Conservation (phyloP, 2,113 vertebrate genomes). For the Aspidoscelis tigris region DNA sequence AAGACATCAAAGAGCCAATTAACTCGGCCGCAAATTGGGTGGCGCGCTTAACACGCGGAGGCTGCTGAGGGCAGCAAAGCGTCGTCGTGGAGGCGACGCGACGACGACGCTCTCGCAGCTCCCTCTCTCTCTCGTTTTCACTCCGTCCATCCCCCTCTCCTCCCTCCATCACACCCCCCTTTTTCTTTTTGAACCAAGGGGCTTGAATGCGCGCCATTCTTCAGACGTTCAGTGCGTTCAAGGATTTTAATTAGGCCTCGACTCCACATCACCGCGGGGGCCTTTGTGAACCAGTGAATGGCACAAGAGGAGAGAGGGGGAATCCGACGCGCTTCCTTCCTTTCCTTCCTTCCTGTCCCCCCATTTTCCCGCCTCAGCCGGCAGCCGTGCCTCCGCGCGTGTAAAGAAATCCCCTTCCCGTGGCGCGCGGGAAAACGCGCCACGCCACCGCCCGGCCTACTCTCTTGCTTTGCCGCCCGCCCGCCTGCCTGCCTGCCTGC, state of each 20-base stretch:
- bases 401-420: neutral
- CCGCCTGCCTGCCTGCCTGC: conserved; percentile 56
- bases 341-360: conserved; percentile 76
- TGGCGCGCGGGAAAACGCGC: neutral
- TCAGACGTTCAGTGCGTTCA: conserved; percentile 78
- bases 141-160: neutral
- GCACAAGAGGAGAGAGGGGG: conserved; percentile 77
- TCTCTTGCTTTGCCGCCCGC: neutral
- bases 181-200: conserved; percentile 64
- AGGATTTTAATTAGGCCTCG: conserved; percentile 89
- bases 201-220: conserved; percentile 75
- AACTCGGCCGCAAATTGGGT: conserved; percentile 90
- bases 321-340: conserved; percentile 80
- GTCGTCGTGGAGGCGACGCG: conserved; percentile 73
- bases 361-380: conserved; percentile 1
- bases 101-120: conserved; percentile 37
- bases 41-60: conserved; percentile 83
- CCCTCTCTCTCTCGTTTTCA: conserved; percentile 21
- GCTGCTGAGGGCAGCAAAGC: conserved; percentile 89
- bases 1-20: conserved; percentile 99
- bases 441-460: neutral
- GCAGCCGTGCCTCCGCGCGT: neutral
- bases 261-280: conserved; percentile 79
- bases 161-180: neutral
- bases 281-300: conserved; percentile 82